Conservation (phyloP, 2,797 vertebrate species). For the Okamejei kenojei region DNA sequence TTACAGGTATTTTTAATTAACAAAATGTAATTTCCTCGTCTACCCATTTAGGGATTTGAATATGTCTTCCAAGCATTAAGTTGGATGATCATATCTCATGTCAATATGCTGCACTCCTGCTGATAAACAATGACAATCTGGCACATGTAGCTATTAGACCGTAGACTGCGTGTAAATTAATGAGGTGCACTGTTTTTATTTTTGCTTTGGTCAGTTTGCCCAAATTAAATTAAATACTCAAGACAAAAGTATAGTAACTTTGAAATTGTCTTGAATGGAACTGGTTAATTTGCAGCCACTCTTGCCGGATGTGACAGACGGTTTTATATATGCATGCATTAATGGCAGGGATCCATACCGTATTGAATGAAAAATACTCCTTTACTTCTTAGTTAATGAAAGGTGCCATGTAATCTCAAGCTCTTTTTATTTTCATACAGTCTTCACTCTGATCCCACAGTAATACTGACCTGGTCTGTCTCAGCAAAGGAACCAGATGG, state of each 20-base stretch:
- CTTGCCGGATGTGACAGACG: not conserved
- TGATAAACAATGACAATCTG: too few species aligned
- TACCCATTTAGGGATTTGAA: too few species aligned
- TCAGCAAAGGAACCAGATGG: not conserved
- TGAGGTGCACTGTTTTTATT: not conserved
- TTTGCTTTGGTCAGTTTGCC: not conserved
- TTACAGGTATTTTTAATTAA: too few species aligned
- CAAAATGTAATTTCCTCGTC: too few species aligned
- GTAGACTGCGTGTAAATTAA: not conserved
- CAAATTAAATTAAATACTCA: not conserved
- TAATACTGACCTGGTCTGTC: not conserved
- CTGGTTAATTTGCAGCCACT: not conserved
- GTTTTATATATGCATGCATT: not conserved
- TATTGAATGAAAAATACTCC: not conserved
- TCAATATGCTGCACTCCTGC: too few species aligned
- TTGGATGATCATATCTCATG: too few species aligned
- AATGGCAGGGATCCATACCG: not conserved
- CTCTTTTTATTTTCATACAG: not conserved
- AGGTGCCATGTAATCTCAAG: not conserved
- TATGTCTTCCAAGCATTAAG: too few species aligned
- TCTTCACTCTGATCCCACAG: not conserved
- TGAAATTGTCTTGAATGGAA: not conserved
- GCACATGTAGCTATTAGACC: not conserved
- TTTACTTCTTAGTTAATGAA: not conserved
- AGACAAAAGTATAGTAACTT: not conserved